phyloP scores from a whole-genome alignment of 2,113 vertebrate species.

The Lasiurus borealis region DNA sequence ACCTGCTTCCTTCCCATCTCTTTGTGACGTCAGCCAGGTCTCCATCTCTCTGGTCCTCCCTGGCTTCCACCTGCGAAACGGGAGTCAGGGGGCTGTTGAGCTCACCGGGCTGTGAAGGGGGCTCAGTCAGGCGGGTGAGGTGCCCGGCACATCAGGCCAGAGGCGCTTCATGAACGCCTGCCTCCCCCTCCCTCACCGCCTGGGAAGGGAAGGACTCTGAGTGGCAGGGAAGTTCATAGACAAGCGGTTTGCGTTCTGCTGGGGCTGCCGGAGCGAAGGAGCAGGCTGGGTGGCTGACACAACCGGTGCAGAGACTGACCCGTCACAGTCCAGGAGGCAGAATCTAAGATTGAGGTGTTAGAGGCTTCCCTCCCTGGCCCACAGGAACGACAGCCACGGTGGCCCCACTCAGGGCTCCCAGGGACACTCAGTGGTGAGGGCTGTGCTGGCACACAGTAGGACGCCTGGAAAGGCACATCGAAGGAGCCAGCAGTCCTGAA shows the following conservation, averaged over 20 bases:
- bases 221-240: neutral
- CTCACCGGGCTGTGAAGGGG: neutral
- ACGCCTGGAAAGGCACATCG: neutral
- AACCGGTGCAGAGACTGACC: neutral
- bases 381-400: neutral
- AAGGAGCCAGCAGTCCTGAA: slow-evolving; percentile 20
- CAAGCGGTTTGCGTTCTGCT: neutral
- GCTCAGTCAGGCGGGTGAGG: neutral
- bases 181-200: neutral
- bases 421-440: neutral
- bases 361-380: neutral
- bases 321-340: neutral
- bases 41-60: neutral
- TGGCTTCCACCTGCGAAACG: neutral
- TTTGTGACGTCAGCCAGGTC: neutral
- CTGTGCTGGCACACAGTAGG: neutral
- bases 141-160: neutral
- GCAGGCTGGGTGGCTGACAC: neutral
- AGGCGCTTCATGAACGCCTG: too few relatives aligned
- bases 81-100: neutral
- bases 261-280: neutral
- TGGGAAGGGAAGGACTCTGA: neutral
- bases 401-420: neutral
- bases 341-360: neutral
- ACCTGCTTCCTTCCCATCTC: neutral